phyloP scores from a whole-genome alignment of 2,888 invertebrate species.

The Ophion ellenae region DNA sequence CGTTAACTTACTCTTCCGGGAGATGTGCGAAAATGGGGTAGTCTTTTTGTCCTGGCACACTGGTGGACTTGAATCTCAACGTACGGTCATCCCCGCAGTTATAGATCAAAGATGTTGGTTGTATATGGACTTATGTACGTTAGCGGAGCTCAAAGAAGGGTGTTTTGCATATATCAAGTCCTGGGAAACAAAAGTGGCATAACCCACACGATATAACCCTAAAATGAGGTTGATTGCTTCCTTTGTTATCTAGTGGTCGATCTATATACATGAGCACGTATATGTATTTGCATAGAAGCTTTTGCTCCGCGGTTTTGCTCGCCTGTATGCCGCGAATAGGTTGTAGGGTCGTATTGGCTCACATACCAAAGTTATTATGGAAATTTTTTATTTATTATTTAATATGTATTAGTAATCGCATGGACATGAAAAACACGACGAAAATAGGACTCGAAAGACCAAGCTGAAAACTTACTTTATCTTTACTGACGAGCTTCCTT shows the following conservation, averaged over 20 bases:
- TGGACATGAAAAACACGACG: no score
- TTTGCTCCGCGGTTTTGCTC: no score
- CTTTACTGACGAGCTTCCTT: no score
- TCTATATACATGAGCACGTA: background rate
- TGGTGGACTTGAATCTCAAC: constrained; percentile 13
- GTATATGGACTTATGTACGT: background rate
- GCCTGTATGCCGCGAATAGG: no score
- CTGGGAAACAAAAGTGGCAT: constrained; percentile 6
- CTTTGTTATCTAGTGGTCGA: background rate
- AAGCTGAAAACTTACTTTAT: no score
- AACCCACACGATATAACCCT: constrained; percentile 1
- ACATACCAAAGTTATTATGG: no score
- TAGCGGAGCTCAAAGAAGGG: background rate
- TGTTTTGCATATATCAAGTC: constrained; percentile 1
- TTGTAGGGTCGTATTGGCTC: no score
- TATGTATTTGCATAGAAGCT: no score
- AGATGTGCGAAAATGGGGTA: constrained; percentile 20
- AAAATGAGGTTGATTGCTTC: background rate
- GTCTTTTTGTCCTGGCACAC: constrained; percentile 34
- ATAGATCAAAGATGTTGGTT: constrained; percentile 1
- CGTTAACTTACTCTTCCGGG: constrained; percentile 40
- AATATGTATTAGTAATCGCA: no score
- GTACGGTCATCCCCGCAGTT: constrained; percentile 1
- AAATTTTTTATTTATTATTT: no score
- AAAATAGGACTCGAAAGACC: no score